Base-by-base conservation (phyloP, 2,797 vertebrate genomes). In the Garrulus glandarius region DNA sequence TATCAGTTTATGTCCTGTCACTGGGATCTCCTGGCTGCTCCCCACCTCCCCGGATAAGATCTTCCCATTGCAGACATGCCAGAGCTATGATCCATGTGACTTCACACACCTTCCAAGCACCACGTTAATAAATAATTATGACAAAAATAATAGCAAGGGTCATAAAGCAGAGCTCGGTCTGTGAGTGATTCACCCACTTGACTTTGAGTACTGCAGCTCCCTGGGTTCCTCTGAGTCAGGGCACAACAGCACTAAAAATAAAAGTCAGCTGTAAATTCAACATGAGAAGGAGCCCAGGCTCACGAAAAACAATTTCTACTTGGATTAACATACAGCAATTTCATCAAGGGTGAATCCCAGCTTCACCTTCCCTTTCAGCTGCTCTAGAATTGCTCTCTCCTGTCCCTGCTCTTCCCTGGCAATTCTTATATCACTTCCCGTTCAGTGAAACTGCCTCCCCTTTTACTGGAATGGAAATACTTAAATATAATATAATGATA, bases 401-500 rank as follows among this genome's bases (percentile, higher is more conserved):
- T 26, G 5, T 13, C 27, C 36, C 64, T 79, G 34, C 24, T 68
- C 27, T 10, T 77, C 50, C 65, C 12, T 3, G 18, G 69, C 27
- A 55, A 29, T 41, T 39, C 50, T 59, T 20, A 5, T 16, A 34
- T 49, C 41, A 23, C 50, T 50, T 41, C n/a, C 50, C 56, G 20
- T 21, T 10, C 49, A 23, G 26, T 4, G 13, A n/a, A 74, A 57
- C 9, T 16, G 13, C 44, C n/a, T 84, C 30, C 18, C 49, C 34
- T 15, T 26, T 53, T 26, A 37, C 6, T 68, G 59, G 41, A 41
- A 44, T 36, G 36, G 49, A 85, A 87, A 72, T 13, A 21, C 14
- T 47, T 47, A 1, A 10, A 11, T 16, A 2, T 1, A 13, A 22
- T 18, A 12, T 1, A 17, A 7, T 1, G n/a, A 10, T 8, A 39